Conservation (phyloP, 1,140 invertebrate species). For the Probaryconus sp. region DNA sequence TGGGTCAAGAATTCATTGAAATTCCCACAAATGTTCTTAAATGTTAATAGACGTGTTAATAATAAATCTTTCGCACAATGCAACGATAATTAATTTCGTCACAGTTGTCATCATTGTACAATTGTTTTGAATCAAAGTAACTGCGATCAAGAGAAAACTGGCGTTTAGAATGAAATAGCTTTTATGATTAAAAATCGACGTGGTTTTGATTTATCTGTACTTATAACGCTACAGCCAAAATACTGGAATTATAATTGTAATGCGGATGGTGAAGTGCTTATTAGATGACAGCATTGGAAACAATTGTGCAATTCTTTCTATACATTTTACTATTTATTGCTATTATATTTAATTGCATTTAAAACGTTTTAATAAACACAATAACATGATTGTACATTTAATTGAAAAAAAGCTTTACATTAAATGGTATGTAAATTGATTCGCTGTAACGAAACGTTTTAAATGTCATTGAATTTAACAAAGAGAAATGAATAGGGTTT, state of each 20-base stretch:
- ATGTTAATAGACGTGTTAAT: too few species aligned
- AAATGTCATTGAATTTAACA: neutral
- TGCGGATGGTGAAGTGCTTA: constrained; percentile 4
- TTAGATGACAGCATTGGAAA: constrained; percentile 33
- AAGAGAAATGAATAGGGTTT: constrained; percentile 14
- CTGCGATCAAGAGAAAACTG: constrained; percentile 4
- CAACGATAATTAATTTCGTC: neutral
- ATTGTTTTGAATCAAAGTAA: neutral
- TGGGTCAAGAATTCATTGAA: too few species aligned
- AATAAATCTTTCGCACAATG: too few species aligned
- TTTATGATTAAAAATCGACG: constrained; percentile 29
- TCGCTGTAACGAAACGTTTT: neutral
- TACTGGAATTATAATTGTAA: constrained; percentile 30
- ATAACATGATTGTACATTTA: too few species aligned
- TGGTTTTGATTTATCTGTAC: constrained; percentile 46
- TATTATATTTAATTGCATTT: constrained; percentile 6
- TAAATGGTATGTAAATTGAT: too few species aligned
- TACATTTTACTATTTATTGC: constrained; percentile 3
- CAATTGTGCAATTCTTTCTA: constrained; percentile 1
- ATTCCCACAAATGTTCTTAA: too few species aligned
- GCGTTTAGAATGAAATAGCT: constrained; percentile 7
- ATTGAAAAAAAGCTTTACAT: too few species aligned
- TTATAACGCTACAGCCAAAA: constrained; percentile 52
- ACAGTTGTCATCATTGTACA: neutral
- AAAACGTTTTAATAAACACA: neutral